Conservation (phyloP, 2,113 vertebrate genomes). For the Rhinichthys klamathensis region DNA sequence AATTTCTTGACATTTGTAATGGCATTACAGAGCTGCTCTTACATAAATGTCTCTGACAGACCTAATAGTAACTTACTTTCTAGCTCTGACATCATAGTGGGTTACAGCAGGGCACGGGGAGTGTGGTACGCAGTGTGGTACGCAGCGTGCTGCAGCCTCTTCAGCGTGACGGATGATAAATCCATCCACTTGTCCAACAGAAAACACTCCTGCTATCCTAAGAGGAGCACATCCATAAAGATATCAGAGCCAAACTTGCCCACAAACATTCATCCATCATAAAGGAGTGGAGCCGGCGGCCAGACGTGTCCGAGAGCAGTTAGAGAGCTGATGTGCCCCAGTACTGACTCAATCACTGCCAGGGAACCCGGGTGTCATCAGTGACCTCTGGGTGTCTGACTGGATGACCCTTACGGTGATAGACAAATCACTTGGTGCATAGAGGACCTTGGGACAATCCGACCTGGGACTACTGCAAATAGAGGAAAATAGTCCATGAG, state of each 20-base stretch:
- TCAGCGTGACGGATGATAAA: slow-evolving; percentile 47
- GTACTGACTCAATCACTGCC: slow-evolving; percentile 4
- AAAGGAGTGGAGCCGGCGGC: slow-evolving; percentile 11
- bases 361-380: neutral
- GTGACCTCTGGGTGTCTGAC: slow-evolving; percentile 38
- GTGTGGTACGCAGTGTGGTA: too few species aligned
- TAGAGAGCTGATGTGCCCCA: slow-evolving; percentile 4
- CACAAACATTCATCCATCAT: slow-evolving; percentile 58
- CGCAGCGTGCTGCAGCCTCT: neutral
- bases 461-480: neutral
- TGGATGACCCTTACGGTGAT: neutral
- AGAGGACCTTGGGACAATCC: neutral
- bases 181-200: slow-evolving; percentile 44
- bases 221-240: slow-evolving; percentile 56
- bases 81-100: slow-evolving; percentile 23
- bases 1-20: neutral
- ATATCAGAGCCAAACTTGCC: slow-evolving; percentile 48
- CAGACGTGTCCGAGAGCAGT: slow-evolving; percentile 1
- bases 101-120: neutral
- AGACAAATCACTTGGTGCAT: neutral
- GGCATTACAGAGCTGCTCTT: neutral
- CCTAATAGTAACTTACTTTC: slow-evolving; percentile 16
- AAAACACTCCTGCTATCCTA: slow-evolving; percentile 34
- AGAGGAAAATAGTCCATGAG: neutral
- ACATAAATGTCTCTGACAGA: slow-evolving; percentile 18